phyloP scores from a whole-genome alignment of 2,113 vertebrate genomes.

The Crypturellus undulatus region DNA sequence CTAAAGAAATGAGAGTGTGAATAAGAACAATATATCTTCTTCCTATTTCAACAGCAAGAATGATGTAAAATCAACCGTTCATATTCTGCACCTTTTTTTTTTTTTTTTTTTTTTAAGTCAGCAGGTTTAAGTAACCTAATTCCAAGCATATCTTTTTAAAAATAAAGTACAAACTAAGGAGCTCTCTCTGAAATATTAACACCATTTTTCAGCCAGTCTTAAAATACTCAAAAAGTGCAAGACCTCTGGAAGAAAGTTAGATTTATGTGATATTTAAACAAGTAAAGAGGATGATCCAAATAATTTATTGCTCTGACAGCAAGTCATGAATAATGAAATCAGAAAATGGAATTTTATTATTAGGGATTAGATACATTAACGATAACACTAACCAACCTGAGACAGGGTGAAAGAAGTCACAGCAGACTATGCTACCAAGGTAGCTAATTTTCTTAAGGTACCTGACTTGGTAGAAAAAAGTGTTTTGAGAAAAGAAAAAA shows the following conservation, averaged over 20 bases:
- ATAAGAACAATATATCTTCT: background rate
- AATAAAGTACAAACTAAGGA: background rate
- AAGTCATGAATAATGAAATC: background rate
- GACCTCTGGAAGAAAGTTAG: background rate
- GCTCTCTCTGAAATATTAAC: background rate
- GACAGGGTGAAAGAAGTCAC: background rate
- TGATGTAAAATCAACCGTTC: background rate
- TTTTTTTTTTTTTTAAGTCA: background rate
- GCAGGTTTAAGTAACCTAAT: background rate
- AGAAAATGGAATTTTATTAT: background rate
- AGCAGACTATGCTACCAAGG: background rate
- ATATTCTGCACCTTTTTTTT: background rate
- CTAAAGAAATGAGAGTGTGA: background rate
- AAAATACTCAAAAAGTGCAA: background rate
- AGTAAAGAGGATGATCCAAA: background rate
- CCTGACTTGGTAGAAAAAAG: rapidly evolving
- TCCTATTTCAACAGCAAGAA: background rate
- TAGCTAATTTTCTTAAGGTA: background rate
- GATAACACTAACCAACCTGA: background rate
- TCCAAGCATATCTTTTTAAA: background rate
- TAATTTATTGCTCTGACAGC: background rate
- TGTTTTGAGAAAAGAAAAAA: background rate
- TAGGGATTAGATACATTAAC: background rate
- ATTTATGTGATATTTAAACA: background rate
- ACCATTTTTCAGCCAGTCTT: background rate